phyloP scores from a whole-genome alignment of 2,113 vertebrate genomes.

The Sebastes fasciatus region DNA sequence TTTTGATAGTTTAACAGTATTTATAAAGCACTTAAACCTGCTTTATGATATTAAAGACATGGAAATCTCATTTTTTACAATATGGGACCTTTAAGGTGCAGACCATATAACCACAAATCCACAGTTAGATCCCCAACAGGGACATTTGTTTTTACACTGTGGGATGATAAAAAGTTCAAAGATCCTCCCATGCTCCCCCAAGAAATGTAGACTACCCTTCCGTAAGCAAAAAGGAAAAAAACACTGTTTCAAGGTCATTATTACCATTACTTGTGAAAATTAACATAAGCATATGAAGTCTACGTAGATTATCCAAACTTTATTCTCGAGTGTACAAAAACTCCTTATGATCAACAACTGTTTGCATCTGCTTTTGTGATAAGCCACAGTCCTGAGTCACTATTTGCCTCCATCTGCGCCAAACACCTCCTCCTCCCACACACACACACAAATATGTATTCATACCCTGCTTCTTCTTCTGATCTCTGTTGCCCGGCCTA shows the following conservation, averaged over 20 bases:
- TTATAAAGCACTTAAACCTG: too few relatives aligned
- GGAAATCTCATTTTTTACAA: too few relatives aligned
- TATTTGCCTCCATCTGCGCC: conserved; percentile 14
- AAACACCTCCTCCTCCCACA: background rate
- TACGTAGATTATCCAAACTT: conserved; percentile 1
- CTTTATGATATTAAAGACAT: too few relatives aligned
- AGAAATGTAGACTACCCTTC: too few relatives aligned
- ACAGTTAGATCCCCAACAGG: background rate
- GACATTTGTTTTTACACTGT: background rate
- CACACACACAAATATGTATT: conserved; percentile 22
- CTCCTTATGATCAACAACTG: conserved; percentile 18
- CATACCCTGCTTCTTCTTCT: conserved; percentile 8
- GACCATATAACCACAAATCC: too few relatives aligned
- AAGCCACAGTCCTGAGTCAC: conserved; percentile 7
- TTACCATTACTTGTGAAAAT: background rate
- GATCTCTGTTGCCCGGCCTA: conserved; percentile 6
- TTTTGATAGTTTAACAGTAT: too few relatives aligned
- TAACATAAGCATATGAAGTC: background rate
- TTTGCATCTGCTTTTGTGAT: background rate
- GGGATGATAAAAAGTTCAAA: background rate
- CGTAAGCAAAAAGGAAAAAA: too few relatives aligned
- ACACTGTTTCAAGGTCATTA: background rate
- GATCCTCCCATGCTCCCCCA: background rate
- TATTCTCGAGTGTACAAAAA: conserved; percentile 3
- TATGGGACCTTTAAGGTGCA: too few relatives aligned